Percentiles rank a stretch among this genome's conserved stretches.
phyloP scores from a whole-genome alignment of 2,888 invertebrate genomes.

The Fissipunctia ypsillon region DNA sequence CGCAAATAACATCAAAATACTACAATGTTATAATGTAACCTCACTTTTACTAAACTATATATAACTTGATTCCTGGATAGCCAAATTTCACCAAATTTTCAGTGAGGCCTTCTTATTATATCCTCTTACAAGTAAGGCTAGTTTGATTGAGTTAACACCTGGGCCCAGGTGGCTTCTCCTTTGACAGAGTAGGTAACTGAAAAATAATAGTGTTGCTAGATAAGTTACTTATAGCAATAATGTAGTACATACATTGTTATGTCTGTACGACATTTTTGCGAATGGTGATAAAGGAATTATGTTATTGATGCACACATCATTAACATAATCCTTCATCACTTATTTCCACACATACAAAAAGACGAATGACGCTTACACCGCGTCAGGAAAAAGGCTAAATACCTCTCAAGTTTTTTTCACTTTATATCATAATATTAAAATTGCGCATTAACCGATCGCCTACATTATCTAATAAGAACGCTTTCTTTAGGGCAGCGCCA shows the following conservation, averaged over 20 bases:
- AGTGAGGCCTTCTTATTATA: too few species aligned
- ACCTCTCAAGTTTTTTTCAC: constrained; percentile 36
- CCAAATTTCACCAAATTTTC: too few species aligned
- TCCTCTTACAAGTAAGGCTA: too few species aligned
- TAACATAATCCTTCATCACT: not conserved
- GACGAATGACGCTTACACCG: not conserved
- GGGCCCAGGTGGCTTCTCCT: too few species aligned
- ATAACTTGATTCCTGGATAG: too few species aligned
- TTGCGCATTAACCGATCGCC: constrained; percentile 74
- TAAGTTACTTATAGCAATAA: not conserved
- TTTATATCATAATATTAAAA: constrained; percentile 64
- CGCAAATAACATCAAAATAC: too few species aligned
- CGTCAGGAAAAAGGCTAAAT: constrained; percentile 4
- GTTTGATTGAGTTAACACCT: too few species aligned
- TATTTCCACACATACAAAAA: not conserved
- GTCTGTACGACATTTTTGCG: too few species aligned
- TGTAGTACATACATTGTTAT: not conserved
- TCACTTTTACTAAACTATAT: too few species aligned
- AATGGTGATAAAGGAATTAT: too few species aligned
- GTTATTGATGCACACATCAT: too few species aligned
- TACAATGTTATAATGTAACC: too few species aligned
- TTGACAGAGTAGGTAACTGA: not conserved
- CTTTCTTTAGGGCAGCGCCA: constrained; percentile 78
- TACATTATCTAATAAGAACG: constrained; percentile 85
- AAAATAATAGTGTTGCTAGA: not conserved